Evolutionary conservation across 2,888 invertebrate species (phyloP), one percentile per base, ranked within the genome.

Genomic region (Ormyrus labotus): DNA sequence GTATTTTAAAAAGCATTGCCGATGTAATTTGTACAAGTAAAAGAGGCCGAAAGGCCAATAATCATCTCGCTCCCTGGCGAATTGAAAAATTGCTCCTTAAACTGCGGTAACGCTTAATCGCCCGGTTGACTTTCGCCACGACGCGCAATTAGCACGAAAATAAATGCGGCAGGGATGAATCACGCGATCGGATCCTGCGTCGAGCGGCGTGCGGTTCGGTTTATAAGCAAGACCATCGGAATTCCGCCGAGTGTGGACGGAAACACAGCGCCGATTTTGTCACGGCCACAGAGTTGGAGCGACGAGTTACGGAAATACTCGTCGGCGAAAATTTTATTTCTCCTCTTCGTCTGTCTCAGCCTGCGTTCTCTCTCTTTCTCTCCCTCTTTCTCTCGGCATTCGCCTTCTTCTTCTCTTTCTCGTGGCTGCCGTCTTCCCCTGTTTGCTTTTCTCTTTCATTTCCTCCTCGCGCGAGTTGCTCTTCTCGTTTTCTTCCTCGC

Each of bases 381-480:
- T 70, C 64, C 7, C n/a, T 70, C 63, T 48, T 19, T 48, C 47
- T 48, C 8, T 50, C 45, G 19, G n/a, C 70, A 50, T 65, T 64
- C 70, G 63, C 57, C 70, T 77, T 70, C 50, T 50, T 47, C 68
- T 9, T 61, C 61, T 55, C n/a, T 51, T 70, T 8, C 55, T 58
- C 55, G 60, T 19, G 8, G 19, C 74, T 63, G 50, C 64, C 51
- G 68, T 76, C 72, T 69, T 51, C 11, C 47, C n/a, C 68, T 80
- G 67, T 76, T 72, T 71, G 71, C 71, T 75, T 72, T 72, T 73
- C 68, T 77, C 72, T 68, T 81, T 76, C 68, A 64, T 77, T 81
- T 76, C 78, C 50, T 60, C 11, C 67, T 47, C 71, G 55, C 48
- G 47, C 0, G 5, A 58, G 48, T 60, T 51, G 7, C 68, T 57